Evolutionary conservation across 2,888 invertebrate genomes (phyloP), one percentile per base, ranked within the genome.

Genomic region (Amaurobius ferox): DNA sequence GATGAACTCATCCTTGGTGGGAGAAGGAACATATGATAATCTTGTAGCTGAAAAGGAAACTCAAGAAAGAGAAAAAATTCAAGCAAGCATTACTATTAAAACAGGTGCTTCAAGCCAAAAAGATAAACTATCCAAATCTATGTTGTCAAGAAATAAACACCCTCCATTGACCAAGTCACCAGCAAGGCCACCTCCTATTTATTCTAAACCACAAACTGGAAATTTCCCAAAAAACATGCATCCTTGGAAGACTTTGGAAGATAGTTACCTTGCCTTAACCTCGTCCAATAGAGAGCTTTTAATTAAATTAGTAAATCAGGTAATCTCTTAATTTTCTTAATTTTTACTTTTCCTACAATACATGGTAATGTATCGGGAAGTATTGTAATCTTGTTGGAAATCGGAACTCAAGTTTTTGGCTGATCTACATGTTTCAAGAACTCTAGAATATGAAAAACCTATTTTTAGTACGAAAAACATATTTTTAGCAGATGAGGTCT

Each of bases 201-300:
- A 86, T 16, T 72, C 73, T 55, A 86, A 86, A 26, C 76, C 79
- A 19, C 79, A 67, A 70, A 44, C 70, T 28, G 64, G 29, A 7
- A 66, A 19, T 16, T 67, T 76, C 40, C 70, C 76, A 1, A 86
- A 71, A 62, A 80, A 81, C 39, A 40, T 68, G 0, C 78, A 73
- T 39, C 74, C 87, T 13, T 87, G 87, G 87, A 83, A 79, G 61
- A 96, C 94, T 91, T 93, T 97, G 88, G 96, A 97, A 91, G 96
- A 96, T 91, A 96, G 96, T 92, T 97, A 97, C 90, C 96, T 96
- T 28, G 96, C 96, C 62, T 96, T 97, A 40, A 95, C 96, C 88
- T 94, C 96, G 62, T 96, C 96, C 87, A 97, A 97, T 92, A 96
- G 96, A 90, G 96, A 97, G 92, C 96, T 97, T 13, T 93, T 97